A percentile compares a stretch with the other conserved stretches of the same genome.
Evolutionary conservation across 2,113 vertebrate genomes (phyloP).

Genomic region (Gasterosteus aculeatus): DNA sequence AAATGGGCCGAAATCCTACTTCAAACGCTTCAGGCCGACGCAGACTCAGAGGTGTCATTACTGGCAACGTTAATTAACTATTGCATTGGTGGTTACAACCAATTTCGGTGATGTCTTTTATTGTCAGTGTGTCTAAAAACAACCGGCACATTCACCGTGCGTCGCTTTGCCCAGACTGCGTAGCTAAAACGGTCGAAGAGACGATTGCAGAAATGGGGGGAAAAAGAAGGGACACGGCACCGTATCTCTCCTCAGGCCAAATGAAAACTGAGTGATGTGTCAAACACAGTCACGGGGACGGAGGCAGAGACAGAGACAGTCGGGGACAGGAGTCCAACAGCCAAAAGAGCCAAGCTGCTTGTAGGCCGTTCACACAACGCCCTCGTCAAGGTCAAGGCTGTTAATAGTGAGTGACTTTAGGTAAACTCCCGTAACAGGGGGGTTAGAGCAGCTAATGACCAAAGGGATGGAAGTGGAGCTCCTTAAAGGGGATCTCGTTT

Average conservation of each 20-base stretch:
- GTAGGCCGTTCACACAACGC: conserved; percentile 28
- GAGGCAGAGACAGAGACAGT: conserved; percentile 19
- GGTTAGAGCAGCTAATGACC: conserved; percentile 22
- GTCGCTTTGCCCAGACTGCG: conserved; percentile 29
- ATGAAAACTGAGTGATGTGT: conserved; percentile 63
- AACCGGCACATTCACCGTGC: conserved; percentile 7
- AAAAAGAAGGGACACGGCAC: conserved; percentile 31
- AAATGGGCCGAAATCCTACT: conserved; percentile 3
- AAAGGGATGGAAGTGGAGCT: not conserved
- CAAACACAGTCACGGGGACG: conserved; percentile 62
- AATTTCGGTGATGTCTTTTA: conserved; percentile 3
- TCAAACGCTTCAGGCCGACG: conserved; percentile 15
- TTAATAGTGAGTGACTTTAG: conserved; percentile 49
- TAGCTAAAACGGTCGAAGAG: conserved; percentile 56
- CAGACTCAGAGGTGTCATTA: conserved; percentile 3
- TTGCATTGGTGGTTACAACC: conserved; percentile 3
- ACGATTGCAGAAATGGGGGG: conserved; percentile 51
- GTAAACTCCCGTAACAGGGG: conserved; percentile 42
- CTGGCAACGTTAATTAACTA: conserved; percentile 2
- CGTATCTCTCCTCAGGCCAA: conserved; percentile 61
- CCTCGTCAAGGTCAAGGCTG: conserved; percentile 70
- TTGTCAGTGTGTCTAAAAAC: not conserved
- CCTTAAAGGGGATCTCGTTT: not conserved
- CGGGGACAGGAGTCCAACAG: conserved; percentile 53
- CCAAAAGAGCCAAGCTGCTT: conserved; percentile 54